A percentile compares a stretch with the other conserved stretches of the same genome.
These are phyloP conservation scores for Crocidura indochinensis DNA, from an alignment of 2,797 vertebrate genomes.

Conservation along the genomic window DNA sequence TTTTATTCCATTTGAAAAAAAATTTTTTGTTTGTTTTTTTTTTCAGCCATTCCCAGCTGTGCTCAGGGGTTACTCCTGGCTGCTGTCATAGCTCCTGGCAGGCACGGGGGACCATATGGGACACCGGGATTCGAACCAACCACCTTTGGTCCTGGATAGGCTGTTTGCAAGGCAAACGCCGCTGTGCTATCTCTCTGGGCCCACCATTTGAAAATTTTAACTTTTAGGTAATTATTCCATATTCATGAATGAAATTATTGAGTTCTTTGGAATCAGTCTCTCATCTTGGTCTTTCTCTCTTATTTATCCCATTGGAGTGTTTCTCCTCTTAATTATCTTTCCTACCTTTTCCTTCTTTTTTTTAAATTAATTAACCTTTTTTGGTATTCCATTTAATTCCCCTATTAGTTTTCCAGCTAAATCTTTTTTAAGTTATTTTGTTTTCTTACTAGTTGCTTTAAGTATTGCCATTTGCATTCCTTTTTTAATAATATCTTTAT, in stretches of 20 bases:
- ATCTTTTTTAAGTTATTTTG: background rate
- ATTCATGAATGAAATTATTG: slow-evolving; percentile 16
- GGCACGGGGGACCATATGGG: too few relatives aligned
- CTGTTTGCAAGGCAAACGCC: too few relatives aligned
- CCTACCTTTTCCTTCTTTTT: background rate
- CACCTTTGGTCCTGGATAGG: too few relatives aligned
- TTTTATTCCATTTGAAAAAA: slow-evolving; percentile 10
- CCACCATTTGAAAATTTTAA: background rate
- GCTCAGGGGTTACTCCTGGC: too few relatives aligned
- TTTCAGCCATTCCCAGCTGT: too few relatives aligned
- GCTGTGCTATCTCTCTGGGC: too few relatives aligned
- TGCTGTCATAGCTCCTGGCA: too few relatives aligned
- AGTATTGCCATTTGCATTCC: background rate
- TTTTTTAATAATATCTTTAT: too few relatives aligned
- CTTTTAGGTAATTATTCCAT: slow-evolving; percentile 32
- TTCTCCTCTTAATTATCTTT: background rate
- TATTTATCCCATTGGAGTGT: slow-evolving; percentile 7
- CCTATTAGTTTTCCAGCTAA: slow-evolving; percentile 5
- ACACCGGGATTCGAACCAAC: too few relatives aligned
- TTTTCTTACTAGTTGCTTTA: slow-evolving; percentile 8
- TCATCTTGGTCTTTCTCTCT: background rate
- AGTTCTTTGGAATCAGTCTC: background rate
- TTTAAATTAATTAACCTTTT: background rate
- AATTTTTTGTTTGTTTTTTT: too few relatives aligned
- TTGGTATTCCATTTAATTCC: background rate